Evolutionary conservation across 2,113 vertebrate genomes (phyloP).

Genomic region (Megalops atlanticus): DNA sequence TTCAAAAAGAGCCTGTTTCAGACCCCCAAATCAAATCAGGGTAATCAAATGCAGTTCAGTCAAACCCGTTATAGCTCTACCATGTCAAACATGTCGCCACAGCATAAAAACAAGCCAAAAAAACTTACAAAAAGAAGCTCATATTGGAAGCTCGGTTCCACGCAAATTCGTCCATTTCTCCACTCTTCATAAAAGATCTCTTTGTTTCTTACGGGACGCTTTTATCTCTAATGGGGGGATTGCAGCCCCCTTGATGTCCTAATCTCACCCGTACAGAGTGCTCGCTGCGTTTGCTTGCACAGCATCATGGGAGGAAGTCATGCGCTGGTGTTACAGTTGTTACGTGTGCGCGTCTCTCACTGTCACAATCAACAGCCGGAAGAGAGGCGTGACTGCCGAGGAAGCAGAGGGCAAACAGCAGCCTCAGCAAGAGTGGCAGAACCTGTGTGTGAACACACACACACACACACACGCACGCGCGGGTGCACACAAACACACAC

Average conservation of each 20-base stretch:
- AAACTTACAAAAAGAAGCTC: constrained; percentile 38
- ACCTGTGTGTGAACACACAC: neutral
- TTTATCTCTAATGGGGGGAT: constrained; percentile 12
- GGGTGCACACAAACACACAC: too few relatives aligned
- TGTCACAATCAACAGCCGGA: neutral
- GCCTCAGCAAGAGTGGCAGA: neutral
- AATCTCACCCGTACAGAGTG: neutral
- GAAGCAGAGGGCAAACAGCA: neutral
- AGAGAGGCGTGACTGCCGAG: neutral
- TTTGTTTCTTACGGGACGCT: neutral
- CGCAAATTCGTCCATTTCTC: neutral
- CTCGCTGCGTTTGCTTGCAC: neutral
- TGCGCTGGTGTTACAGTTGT: neutral
- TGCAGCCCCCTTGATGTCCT: neutral
- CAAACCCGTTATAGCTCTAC: neutral
- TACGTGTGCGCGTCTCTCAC: neutral
- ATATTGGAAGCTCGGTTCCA: neutral
- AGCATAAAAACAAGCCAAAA: neutral
- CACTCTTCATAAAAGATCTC: neutral
- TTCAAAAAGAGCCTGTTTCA: neutral
- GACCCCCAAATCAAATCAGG: neutral
- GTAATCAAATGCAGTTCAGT: neutral
- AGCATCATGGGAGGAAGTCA: constrained; percentile 25
- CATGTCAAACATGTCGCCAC: neutral
- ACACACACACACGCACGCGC: too few relatives aligned